Evolutionary conservation across 1,140 invertebrate genomes (phyloP), one percentile per base, ranked within the genome.

Genomic region (Leptinotarsa undecemlineata): DNA sequence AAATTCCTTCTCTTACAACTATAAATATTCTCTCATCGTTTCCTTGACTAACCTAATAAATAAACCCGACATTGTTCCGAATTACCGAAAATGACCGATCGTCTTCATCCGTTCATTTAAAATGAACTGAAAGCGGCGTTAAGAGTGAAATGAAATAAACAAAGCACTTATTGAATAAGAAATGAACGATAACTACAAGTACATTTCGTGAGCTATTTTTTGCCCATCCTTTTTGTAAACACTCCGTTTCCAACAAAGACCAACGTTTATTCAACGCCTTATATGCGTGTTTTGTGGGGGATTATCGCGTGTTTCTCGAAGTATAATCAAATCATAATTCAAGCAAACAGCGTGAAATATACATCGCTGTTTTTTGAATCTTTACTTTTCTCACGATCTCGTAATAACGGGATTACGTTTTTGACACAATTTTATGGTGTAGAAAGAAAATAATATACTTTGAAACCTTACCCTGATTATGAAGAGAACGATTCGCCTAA

Each of bases 131-230:
- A 57, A 57, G 14, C 4, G 51, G 51, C 14, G 51, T 57, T 23
- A n/a, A 17, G 51, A 57, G 51, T 57, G 51, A 57, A 15, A 17
- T 57, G 51, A 57, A 57, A 57, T 57, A n/a, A 57, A 57, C 51
- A 57, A 57, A 57, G 51, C 17, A 57, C 51, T 17, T 14, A 57
- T 57, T 57, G 51, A 57, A 57, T 57, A 57, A n/a, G 51, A 5
- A 57, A 57, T 57, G 17, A 57, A 57, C 11, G 51, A 57, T 57
- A 57, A 57, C 15, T 57, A 57, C 51, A 19, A 33, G 51, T 8
- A 57, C 51, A 57, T 57, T 57, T 57, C 51, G 51, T 57, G 51
- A 17, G 51, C 51, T 57, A 33, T 8, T 57, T 57, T 57, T 57
- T 57, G 51, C 51, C 51, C 17, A 15, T 57, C 51, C 51, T 57